These are phyloP conservation scores for Phasianus colchicus DNA, from an alignment of 2,113 vertebrate genomes.

Conservation along the genomic window DNA sequence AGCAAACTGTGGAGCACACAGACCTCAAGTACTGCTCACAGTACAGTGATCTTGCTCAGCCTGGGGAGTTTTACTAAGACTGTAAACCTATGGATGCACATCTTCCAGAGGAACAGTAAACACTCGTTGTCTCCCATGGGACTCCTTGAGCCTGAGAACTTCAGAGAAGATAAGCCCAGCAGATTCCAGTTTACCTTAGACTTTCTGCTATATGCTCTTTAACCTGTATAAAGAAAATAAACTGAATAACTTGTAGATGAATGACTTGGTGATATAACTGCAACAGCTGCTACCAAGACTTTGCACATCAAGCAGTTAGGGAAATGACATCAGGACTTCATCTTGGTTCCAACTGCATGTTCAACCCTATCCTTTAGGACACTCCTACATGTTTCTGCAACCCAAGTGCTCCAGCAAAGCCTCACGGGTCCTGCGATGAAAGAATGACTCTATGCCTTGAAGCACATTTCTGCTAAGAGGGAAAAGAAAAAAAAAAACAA, in stretches of 20 bases:
- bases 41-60: background rate
- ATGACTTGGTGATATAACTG: fast-evolving
- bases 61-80: background rate
- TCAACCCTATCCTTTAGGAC: background rate
- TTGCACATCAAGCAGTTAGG: background rate
- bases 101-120: background rate
- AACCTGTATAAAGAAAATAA: background rate
- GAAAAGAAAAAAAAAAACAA: too few species aligned
- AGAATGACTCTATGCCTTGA: background rate
- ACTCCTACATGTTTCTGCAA: background rate
- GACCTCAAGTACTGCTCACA: background rate
- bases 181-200: background rate
- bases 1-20: background rate
- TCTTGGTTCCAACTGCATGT: too few species aligned
- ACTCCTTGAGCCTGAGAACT: background rate
- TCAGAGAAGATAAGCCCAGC: background rate
- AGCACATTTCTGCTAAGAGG: background rate
- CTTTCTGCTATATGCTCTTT: background rate
- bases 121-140: background rate
- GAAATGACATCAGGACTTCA: background rate
- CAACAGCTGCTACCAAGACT: background rate
- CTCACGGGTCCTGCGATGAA: background rate
- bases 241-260: background rate
- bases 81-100: background rate
- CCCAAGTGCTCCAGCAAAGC: background rate